phyloP scores from a whole-genome alignment of 2,888 invertebrate species.

The Apotomis capreana region DNA sequence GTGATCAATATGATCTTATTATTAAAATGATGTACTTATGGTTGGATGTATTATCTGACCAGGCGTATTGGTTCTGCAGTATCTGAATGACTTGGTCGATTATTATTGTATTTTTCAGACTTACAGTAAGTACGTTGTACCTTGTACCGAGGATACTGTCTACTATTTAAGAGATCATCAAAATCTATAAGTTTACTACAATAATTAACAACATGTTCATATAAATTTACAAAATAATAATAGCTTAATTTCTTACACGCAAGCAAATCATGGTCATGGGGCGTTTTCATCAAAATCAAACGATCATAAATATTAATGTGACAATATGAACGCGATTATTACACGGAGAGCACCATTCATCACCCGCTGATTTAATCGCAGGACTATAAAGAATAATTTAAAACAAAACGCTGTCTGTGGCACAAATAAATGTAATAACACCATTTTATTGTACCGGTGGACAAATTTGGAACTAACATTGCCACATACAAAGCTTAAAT shows the following conservation, averaged over 20 bases:
- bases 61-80: no score
- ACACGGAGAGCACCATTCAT: conserved; percentile 51
- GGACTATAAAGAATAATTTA: conserved; percentile 46
- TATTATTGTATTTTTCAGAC: no score
- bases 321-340: conserved; percentile 34
- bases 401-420: conserved; percentile 39
- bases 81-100: no score
- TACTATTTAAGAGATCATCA: no score
- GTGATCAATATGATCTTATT: no score
- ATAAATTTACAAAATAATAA: background rate
- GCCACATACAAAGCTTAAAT: background rate
- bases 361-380: conserved; percentile 57
- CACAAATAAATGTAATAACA: conserved; percentile 21
- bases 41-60: no score
- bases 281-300: conserved; percentile 34
- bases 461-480: conserved; percentile 9
- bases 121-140: no score
- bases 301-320: conserved; percentile 50
- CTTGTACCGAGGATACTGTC: no score
- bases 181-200: no score
- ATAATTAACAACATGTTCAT: no score
- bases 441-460: conserved; percentile 11
- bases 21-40: no score
- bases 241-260: conserved; percentile 1
- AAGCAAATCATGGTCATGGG: background rate